Evolutionary conservation across 2,797 vertebrate species (phyloP), one percentile per base, ranked within the genome.

Genomic region (Alcedo atthis): DNA sequence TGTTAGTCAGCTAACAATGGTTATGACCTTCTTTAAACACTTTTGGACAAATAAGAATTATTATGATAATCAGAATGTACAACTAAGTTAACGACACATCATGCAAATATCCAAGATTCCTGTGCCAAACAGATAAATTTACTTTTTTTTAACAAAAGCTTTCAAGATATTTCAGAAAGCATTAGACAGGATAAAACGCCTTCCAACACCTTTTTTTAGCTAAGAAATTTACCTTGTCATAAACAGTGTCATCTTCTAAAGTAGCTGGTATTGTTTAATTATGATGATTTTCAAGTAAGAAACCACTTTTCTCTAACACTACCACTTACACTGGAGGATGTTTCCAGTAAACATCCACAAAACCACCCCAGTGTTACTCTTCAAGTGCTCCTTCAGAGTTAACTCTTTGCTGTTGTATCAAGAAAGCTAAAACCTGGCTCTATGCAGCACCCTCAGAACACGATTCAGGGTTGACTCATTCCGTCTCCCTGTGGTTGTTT

Each of bases 381-480:
- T 53, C 28, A 87, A 7, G 5, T 19, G 68, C 17, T 70, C 20
- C 42, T 69, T 16, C 9, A 12, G 25, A 78, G 43, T 64, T 85
- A 45, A 45, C 1, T 7, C 8, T 53, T 70, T 43, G 43, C 37
- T 46, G 20, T 5, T 51, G 30, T 21, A 69, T 20, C 28, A 51
- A 32, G 8, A 43, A 62, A 71, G 21, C 13, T 37, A 64, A 91
- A 75, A 76, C 17, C 21, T 43, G 71, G 11, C 37, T 35, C 33
- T 6, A 58, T 30, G 43, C 33, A 67, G 58, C 33, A 62, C 26
- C 19, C 43, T 70, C 53, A 53, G 54, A 81, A 81, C 21, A 46
- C 1, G 5, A 48, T 32, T 21, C 8, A 13, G 35, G 1, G 0
- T 5, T 43, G 42, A 59, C 14, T 43, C 45, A 40, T 30, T 53